Evolutionary conservation across 2,113 vertebrate species (phyloP), one percentile per base, ranked within the genome.

Genomic region (Proteles cristata): DNA sequence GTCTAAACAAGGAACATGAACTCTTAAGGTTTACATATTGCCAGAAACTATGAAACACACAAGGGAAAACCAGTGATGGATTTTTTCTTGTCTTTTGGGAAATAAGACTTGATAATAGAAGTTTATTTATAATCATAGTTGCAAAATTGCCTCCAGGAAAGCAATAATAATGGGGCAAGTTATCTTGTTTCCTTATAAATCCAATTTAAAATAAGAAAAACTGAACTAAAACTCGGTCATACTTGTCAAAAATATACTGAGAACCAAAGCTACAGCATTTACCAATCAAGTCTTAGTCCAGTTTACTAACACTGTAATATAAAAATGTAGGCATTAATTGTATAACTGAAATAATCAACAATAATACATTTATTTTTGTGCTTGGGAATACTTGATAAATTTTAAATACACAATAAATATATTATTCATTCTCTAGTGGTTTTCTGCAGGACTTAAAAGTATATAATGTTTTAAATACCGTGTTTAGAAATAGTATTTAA

Each of bases 41-140:
- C 85, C 93, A 68, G 77, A 74, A 97, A 94, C 50, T 88, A 96
- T 86, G 77, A 95, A 93, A 91, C 81, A 88, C 83, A 76, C 25
- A 93, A 48, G 92, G 58, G 96, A 97, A 93, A 95, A 83, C 28
- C 48, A 93, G 68, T 86, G 69, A 96, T 96, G 88, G 39, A 63
- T 90, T 96, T 96, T 58, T 11, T 1, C 35, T 19, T 66, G n/a
- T 91, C 92, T 81, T 89, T 90, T 86, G 93, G 97, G 97, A 98
- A 93, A 94, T 86, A 96, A 77, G 66, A 94, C 93, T 96, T 95
- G 77, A 94, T 97, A 96, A 98, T 71, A 84, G 90, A 97, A 97
- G 68, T 97, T 94, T 93, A 97, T 93, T 97, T 97, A 96, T 97
- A 98, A 94, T 93, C 90, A 96, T 81, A 95, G 88, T 88, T 95